Evolutionary conservation across 2,888 invertebrate species (phyloP).

Genomic region (Agonopterix heracliana): DNA sequence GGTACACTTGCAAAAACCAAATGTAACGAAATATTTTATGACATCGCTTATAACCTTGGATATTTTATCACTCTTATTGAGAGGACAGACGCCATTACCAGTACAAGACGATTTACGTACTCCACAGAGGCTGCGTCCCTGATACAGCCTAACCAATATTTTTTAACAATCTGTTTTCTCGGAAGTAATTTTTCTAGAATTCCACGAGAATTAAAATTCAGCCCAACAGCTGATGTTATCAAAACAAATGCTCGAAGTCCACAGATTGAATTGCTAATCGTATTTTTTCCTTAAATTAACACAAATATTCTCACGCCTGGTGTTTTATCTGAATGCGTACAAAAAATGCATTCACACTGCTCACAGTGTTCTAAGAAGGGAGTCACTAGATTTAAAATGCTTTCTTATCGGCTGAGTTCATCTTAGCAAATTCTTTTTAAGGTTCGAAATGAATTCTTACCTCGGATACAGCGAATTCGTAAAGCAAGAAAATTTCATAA

Average conservation of each 20-base stretch:
- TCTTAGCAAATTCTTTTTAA: conserved; percentile 47
- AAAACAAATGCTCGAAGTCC: background rate
- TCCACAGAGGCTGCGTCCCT: too few relatives aligned
- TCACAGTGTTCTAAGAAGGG: conserved; percentile 43
- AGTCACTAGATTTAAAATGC: conserved; percentile 27
- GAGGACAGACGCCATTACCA: too few relatives aligned
- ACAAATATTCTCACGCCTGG: conserved; percentile 38
- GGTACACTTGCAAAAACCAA: too few relatives aligned
- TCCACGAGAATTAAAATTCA: background rate
- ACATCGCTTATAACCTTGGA: too few relatives aligned
- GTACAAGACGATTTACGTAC: too few relatives aligned
- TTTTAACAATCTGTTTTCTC: too few relatives aligned
- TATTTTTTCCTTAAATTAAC: conserved; percentile 26
- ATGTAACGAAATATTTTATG: too few relatives aligned
- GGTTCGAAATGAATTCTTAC: conserved; percentile 47
- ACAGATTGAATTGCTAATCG: conserved; percentile 20
- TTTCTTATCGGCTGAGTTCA: conserved; percentile 33
- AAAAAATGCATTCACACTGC: conserved; percentile 21
- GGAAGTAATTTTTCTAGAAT: background rate
- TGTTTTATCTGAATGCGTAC: conserved; percentile 23
- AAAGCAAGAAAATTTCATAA: conserved; percentile 33
- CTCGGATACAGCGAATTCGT: conserved; percentile 38
- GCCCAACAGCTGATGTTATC: background rate
- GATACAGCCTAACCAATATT: too few relatives aligned
- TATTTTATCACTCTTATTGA: too few relatives aligned